These are phyloP conservation scores for Coptotermes formosanus DNA, from an alignment of 1,140 invertebrate species.

Conservation along the genomic window DNA sequence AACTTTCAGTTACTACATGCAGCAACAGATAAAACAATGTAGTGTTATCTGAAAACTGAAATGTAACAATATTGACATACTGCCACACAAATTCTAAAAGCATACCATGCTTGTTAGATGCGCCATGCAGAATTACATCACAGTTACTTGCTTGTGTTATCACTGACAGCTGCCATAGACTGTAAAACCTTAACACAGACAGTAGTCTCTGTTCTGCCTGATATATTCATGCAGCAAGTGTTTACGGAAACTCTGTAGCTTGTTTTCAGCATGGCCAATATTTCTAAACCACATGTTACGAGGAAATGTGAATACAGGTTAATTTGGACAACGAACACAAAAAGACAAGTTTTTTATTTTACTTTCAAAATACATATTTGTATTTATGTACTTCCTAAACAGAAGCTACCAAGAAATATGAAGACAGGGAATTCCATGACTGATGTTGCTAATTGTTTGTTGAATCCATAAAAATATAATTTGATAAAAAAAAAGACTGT, in stretches of 20 bases:
- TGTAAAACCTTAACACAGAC: background rate
- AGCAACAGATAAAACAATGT: too few species aligned
- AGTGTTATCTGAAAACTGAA: background rate
- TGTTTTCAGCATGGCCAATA: background rate
- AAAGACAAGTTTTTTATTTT: too few species aligned
- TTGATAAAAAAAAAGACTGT: too few species aligned
- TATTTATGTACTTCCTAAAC: too few species aligned
- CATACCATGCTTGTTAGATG: background rate
- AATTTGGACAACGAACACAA: too few species aligned
- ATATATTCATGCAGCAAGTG: background rate
- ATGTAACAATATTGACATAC: background rate
- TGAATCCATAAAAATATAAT: too few species aligned
- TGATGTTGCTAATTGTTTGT: too few species aligned
- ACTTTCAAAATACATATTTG: too few species aligned
- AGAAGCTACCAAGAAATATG: too few species aligned
- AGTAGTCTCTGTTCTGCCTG: background rate
- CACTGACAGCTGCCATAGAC: background rate
- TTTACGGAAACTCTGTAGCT: background rate
- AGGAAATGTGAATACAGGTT: too few species aligned
- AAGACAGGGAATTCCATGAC: too few species aligned
- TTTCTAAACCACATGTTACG: background rate
- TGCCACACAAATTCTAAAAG: background rate
- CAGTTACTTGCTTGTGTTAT: constrained; percentile 1
- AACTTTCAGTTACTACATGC: too few species aligned
- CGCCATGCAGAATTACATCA: background rate